Percentiles rank a stretch among this genome's conserved stretches.
These are phyloP conservation scores for Lepidurus arcticus DNA, from an alignment of 1,140 invertebrate species.

Conservation along the genomic window DNA sequence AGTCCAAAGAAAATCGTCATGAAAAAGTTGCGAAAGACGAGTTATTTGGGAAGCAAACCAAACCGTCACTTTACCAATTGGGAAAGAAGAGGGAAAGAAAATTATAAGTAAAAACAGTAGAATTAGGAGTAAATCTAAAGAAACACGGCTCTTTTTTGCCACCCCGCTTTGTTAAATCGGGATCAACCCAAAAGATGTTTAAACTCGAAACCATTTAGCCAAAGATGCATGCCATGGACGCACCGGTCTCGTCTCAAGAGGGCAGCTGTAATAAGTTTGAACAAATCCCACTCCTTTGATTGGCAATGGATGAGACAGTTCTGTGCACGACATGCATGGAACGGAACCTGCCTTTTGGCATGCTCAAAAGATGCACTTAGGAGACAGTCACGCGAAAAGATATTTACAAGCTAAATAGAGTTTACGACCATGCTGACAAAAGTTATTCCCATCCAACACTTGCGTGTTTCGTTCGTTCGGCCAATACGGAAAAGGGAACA, in stretches of 20 bases:
- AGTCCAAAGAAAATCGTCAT: too few species aligned
- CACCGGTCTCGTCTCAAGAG: conserved; percentile 9
- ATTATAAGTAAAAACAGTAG: not conserved
- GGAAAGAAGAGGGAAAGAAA: not conserved
- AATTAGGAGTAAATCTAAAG: not conserved
- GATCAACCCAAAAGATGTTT: not conserved
- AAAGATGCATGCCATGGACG: conserved; percentile 12
- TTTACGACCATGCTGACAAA: not conserved
- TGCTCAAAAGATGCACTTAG: not conserved
- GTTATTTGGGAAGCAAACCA: not conserved
- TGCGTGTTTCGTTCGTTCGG: not conserved
- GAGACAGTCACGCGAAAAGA: conserved; percentile 2
- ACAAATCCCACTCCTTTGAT: conserved; percentile 4
- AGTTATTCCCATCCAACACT: not conserved
- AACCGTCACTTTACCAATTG: not conserved
- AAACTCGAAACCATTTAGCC: conserved; percentile 5
- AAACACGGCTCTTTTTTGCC: not conserved
- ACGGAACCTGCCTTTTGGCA: not conserved
- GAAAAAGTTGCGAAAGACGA: too few species aligned
- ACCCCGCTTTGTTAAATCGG: not conserved
- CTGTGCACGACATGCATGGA: not conserved
- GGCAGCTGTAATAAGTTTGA: not conserved
- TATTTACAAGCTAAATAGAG: not conserved
- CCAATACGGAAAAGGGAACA: not conserved
- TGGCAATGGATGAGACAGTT: conserved; percentile 13